These are phyloP conservation scores for Pseudochromis fuscus DNA, from an alignment of 2,797 vertebrate genomes.

Conservation along the genomic window DNA sequence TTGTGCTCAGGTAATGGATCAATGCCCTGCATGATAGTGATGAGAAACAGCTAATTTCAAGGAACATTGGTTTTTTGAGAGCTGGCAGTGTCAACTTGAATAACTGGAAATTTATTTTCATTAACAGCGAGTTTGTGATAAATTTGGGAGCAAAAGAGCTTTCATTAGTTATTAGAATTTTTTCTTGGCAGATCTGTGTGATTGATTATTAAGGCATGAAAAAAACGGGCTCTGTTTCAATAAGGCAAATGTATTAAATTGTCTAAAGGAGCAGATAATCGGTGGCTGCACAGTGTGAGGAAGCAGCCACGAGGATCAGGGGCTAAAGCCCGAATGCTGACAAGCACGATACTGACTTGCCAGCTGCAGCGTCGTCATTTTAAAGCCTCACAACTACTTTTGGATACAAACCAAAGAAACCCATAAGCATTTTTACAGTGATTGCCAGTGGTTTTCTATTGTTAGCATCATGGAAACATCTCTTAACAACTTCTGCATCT, in stretches of 20 bases:
- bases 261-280: not conserved
- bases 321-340: not conserved
- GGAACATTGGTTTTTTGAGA: conserved; percentile 74
- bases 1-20: conserved; percentile 71
- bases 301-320: not conserved
- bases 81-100: conserved; percentile 49
- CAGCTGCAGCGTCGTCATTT: not conserved
- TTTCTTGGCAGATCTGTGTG: not conserved
- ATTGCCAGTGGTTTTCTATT: no score
- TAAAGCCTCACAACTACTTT: not conserved
- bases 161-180: no score
- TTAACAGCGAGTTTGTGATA: conserved; percentile 49
- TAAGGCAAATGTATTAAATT: conserved; percentile 6
- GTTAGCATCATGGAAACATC: not conserved
- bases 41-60: conserved; percentile 76
- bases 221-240: not conserved
- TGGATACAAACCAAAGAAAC: not conserved
- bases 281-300: not conserved
- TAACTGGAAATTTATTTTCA: conserved; percentile 64
- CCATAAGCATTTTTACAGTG: not conserved
- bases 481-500: not conserved
- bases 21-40: conserved; percentile 57
- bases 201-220: conserved; percentile 11
- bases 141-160: conserved; percentile 26
- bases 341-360: not conserved